phyloP scores from a whole-genome alignment of 1,140 invertebrate genomes.

The Drosophila melanica region DNA sequence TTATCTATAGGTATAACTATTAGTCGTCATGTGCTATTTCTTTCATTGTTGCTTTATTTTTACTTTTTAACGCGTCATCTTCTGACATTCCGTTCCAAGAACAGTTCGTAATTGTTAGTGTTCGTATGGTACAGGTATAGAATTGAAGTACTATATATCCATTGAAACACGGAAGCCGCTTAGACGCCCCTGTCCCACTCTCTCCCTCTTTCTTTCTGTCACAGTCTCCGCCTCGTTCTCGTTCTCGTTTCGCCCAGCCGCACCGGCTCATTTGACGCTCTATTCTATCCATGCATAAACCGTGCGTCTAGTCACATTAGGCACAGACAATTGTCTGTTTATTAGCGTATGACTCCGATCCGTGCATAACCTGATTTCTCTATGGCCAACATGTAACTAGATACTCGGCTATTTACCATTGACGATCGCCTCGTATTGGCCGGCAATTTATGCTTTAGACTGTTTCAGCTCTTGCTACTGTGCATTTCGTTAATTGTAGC shows the following conservation, averaged over 20 bases:
- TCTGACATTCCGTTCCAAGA: constrained; percentile 69
- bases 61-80: constrained; percentile 62
- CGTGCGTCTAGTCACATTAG: constrained; percentile 51
- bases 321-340: constrained; percentile 62
- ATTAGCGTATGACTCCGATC: constrained; percentile 71
- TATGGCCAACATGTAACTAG: constrained; percentile 8
- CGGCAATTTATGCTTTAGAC: constrained; percentile 9
- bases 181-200: constrained; percentile 23
- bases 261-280: constrained; percentile 12
- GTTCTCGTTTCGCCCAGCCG: constrained; percentile 2
- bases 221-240: constrained; percentile 1
- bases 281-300: constrained; percentile 22
- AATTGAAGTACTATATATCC: constrained; percentile 18
- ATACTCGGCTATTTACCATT: constrained; percentile 10
- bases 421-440: constrained; percentile 6
- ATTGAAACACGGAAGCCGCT: constrained; percentile 62
- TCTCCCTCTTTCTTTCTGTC: constrained; percentile 15
- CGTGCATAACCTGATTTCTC: constrained; percentile 70
- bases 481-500: constrained; percentile 56
- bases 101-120: constrained; percentile 55
- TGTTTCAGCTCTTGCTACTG: constrained; percentile 36
- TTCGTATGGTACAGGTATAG: not conserved
- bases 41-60: constrained; percentile 42
- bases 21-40: constrained; percentile 68
- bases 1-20: constrained; percentile 37